These are phyloP conservation scores for Neodiprion fabricii DNA, from an alignment of 1,140 invertebrate genomes.

Conservation along the genomic window DNA sequence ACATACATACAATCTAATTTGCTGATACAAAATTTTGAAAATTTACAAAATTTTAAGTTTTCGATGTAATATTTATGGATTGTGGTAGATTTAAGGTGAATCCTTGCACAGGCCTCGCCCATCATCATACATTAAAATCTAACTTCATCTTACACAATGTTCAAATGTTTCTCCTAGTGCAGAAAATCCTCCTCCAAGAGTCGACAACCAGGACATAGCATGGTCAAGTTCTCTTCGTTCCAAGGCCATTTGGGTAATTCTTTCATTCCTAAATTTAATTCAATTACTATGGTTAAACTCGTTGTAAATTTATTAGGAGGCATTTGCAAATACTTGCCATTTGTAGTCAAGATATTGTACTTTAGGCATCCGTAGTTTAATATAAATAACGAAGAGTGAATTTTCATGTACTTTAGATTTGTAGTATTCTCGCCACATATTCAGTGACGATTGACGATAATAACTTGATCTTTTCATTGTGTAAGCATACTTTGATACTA, in stretches of 20 bases:
- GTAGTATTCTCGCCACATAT: slow-evolving; percentile 28
- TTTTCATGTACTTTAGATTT: neutral
- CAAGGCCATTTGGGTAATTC: slow-evolving; percentile 56
- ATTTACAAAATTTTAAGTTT: no score
- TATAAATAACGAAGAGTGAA: slow-evolving; percentile 32
- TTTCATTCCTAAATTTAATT: slow-evolving; percentile 50
- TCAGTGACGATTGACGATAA: slow-evolving; percentile 40
- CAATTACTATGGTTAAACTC: slow-evolving; percentile 4
- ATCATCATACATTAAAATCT: no score
- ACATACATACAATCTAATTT: neutral
- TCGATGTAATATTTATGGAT: no score
- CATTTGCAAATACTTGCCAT: slow-evolving; percentile 60
- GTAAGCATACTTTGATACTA: slow-evolving; percentile 44
- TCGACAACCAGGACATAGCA: slow-evolving; percentile 94
- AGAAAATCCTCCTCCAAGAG: slow-evolving; percentile 93
- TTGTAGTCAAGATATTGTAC: slow-evolving; percentile 71
- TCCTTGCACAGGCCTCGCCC: no score
- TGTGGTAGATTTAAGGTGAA: no score
- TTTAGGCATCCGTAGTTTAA: slow-evolving; percentile 57
- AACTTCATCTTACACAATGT: slow-evolving; percentile 73
- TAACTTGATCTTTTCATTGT: slow-evolving; percentile 34
- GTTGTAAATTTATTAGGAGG: slow-evolving; percentile 15
- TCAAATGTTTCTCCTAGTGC: slow-evolving; percentile 86
- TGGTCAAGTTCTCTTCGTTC: slow-evolving; percentile 81
- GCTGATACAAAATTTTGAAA: no score